phyloP scores from a whole-genome alignment of 2,113 vertebrate species.

The Phyllostomus hastatus region DNA sequence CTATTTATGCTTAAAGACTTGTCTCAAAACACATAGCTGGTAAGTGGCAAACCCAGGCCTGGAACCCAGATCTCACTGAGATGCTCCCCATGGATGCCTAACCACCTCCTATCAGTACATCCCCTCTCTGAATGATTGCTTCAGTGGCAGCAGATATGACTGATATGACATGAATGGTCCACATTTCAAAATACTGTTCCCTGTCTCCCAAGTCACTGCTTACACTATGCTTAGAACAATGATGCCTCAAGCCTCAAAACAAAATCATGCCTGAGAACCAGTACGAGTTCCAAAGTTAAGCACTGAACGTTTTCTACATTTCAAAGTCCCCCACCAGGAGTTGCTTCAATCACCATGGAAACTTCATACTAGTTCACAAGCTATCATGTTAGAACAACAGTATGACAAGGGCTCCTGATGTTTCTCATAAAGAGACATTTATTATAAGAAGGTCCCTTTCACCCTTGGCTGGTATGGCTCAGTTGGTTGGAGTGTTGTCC shows the following conservation, averaged over 20 bases:
- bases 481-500: no score
- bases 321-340: neutral
- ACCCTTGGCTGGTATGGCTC: neutral
- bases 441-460: neutral
- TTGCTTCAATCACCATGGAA: neutral
- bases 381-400: neutral
- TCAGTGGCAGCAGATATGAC: neutral
- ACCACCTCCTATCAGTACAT: neutral
- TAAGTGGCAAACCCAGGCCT: neutral
- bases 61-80: neutral
- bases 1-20: neutral
- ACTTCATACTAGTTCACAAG: neutral
- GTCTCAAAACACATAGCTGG: neutral
- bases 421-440: neutral
- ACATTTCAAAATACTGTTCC: constrained; percentile 4
- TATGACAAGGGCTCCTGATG: neutral
- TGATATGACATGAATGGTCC: neutral
- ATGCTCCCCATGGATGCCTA: neutral
- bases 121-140: neutral
- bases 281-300: neutral
- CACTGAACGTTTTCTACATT: neutral
- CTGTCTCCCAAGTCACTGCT: neutral
- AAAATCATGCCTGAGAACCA: neutral
- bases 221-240: neutral
- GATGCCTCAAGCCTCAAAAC: neutral